A percentile compares a stretch with the other conserved stretches of the same genome.
Conservation (phyloP, 2,888 invertebrate species). For the Drosophila glabriapex region DNA sequence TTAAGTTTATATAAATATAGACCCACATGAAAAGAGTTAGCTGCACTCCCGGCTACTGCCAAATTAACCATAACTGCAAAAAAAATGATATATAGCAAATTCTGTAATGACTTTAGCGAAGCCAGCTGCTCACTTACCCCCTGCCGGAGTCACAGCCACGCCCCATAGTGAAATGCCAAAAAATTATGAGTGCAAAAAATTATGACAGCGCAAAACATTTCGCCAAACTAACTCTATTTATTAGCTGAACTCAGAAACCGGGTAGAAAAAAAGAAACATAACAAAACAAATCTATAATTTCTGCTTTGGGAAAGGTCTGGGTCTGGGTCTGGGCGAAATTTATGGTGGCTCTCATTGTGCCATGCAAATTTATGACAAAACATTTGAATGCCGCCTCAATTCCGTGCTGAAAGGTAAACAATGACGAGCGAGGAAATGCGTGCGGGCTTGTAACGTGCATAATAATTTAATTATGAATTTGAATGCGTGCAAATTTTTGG, state of each 20-base stretch:
- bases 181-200: slow-evolving; percentile 73
- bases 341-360: slow-evolving; percentile 59
- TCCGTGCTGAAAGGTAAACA: slow-evolving; percentile 71
- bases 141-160: slow-evolving; percentile 55
- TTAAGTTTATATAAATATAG: background rate
- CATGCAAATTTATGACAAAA: slow-evolving; percentile 81
- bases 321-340: slow-evolving; percentile 27
- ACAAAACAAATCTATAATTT: slow-evolving; percentile 67
- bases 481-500: slow-evolving; percentile 66
- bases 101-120: slow-evolving; percentile 7
- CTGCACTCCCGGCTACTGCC: background rate
- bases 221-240: slow-evolving; percentile 49
- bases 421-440: slow-evolving; percentile 25
- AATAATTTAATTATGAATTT: slow-evolving; percentile 79
- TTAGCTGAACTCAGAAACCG: slow-evolving; percentile 40
- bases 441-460: slow-evolving; percentile 65
- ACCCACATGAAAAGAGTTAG: background rate
- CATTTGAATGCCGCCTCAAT: slow-evolving; percentile 56
- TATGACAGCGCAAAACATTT: slow-evolving; percentile 54
- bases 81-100: background rate
- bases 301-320: slow-evolving; percentile 35
- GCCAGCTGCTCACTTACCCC: slow-evolving; percentile 76
- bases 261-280: slow-evolving; percentile 25
- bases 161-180: slow-evolving; percentile 63
- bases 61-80: slow-evolving; percentile 55